These are phyloP conservation scores for Cydia fagiglandana DNA, from an alignment of 1,140 invertebrate species.

Conservation along the genomic window DNA sequence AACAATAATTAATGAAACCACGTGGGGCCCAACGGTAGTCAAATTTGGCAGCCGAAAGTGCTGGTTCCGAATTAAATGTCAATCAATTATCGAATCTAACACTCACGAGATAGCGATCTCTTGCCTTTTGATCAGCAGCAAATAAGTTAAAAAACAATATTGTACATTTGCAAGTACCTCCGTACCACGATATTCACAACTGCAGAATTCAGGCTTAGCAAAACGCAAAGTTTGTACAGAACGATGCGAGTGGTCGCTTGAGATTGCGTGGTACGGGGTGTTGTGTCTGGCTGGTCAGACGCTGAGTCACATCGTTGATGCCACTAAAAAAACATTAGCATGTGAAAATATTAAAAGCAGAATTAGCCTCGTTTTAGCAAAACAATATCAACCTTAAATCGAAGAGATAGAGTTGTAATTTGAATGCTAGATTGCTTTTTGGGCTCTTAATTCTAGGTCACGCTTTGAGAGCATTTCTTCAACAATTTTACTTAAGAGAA, in stretches of 20 bases:
- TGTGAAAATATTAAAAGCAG: constrained; percentile 14
- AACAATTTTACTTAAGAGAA: constrained; percentile 50
- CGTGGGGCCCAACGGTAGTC: constrained; percentile 10
- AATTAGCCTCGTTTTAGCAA: background rate
- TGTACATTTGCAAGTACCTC: background rate
- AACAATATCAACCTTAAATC: background rate
- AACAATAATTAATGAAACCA: background rate
- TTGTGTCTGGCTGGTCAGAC: constrained; percentile 44
- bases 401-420: background rate
- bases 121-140: background rate
- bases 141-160: constrained; percentile 1
- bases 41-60: background rate
- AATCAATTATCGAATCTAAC: constrained; percentile 5
- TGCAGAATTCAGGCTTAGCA: background rate
- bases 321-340: constrained; percentile 37
- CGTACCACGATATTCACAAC: background rate
- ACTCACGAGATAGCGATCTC: constrained; percentile 9
- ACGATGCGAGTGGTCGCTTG: background rate
- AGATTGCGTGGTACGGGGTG: constrained; percentile 34
- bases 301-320: constrained; percentile 42
- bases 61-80: background rate
- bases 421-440: background rate
- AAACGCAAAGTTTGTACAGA: background rate
- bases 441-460: constrained; percentile 15
- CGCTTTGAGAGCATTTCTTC: constrained; percentile 39